Percentiles rank a stretch among this genome's conserved stretches.
Evolutionary conservation across 2,113 vertebrate genomes (phyloP).

Genomic region (Prietella phreatophila): DNA sequence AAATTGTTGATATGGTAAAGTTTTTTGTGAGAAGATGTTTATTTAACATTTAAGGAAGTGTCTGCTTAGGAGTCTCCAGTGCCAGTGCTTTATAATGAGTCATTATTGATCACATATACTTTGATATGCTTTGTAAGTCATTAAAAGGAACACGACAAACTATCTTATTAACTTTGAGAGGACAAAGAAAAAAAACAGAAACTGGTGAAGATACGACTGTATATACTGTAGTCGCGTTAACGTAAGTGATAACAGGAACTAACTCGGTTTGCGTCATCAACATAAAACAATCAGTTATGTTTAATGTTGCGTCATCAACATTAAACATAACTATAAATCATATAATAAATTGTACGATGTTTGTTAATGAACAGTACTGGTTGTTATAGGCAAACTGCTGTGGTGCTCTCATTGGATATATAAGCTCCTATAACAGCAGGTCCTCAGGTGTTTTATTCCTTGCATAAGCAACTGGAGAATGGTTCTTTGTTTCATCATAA

Average conservation of each 20-base stretch:
- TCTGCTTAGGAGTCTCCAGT: background rate
- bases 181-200: background rate
- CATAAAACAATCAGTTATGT: too few relatives aligned
- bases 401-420: background rate
- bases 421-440: background rate
- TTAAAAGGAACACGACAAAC: background rate
- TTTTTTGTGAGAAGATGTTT: background rate
- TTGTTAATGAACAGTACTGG: background rate
- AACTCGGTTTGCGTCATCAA: background rate
- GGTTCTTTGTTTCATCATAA: background rate
- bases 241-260: background rate
- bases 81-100: background rate
- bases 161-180: background rate
- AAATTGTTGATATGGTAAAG: background rate
- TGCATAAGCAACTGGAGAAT: background rate
- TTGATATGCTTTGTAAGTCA: background rate
- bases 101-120: too few relatives aligned
- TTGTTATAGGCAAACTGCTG: background rate
- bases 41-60: background rate
- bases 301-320: too few relatives aligned
- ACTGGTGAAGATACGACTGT: background rate
- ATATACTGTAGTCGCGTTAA: background rate
- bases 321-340: too few relatives aligned
- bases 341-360: background rate
- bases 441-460: background rate